Conservation (phyloP, 2,888 invertebrate species). For the Mesorhabditis spiculigera region DNA sequence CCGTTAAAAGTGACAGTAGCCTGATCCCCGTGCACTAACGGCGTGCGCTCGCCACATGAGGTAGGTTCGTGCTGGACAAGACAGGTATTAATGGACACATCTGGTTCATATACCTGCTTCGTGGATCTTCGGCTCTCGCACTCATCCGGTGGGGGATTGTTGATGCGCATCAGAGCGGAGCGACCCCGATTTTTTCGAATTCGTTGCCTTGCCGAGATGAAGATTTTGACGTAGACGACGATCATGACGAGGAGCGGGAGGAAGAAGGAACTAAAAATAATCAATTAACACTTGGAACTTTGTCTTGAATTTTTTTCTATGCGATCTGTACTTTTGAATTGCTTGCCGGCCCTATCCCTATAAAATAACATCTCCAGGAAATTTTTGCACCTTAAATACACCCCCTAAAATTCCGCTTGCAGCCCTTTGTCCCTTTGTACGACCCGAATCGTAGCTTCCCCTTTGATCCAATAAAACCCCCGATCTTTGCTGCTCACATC, state of each 20-base stretch:
- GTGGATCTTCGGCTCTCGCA: slow-evolving; percentile 24
- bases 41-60: not conserved
- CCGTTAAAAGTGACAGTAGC: not conserved
- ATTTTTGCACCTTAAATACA: no score
- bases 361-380: no score
- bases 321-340: no score
- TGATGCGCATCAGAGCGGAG: slow-evolving; percentile 50
- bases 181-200: slow-evolving; percentile 58
- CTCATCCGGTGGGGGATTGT: slow-evolving; percentile 37
- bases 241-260: slow-evolving; percentile 91
- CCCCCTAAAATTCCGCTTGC: no score
- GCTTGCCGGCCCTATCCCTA: no score
- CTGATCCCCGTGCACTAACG: not conserved
- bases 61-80: not conserved
- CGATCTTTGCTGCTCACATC: no score
- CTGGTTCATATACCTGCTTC: slow-evolving; percentile 13
- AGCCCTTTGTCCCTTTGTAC: no score
- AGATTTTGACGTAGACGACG: slow-evolving; percentile 91
- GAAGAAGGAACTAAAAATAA: slow-evolving; percentile 73
- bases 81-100: no score
- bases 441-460: no score
- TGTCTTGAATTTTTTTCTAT: no score
- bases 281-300: no score
- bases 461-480: no score
- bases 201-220: slow-evolving; percentile 81